Conservation (phyloP, 2,113 vertebrate genomes). For the Macaca nemestrina region DNA sequence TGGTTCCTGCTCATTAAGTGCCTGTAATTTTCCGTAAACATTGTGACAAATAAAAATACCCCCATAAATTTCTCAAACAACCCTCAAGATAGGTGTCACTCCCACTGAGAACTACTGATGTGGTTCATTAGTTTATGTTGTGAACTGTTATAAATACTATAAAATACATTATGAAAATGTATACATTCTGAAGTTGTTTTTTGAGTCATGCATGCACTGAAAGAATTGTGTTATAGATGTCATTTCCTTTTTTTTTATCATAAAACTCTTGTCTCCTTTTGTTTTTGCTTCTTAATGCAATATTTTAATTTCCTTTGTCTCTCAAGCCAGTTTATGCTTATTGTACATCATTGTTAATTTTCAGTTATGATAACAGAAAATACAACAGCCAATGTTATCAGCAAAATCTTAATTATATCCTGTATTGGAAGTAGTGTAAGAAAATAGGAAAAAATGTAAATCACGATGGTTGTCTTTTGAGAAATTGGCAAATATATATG, state of each 20-base stretch:
- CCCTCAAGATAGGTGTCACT: not conserved
- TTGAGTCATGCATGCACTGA: not conserved
- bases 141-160: not conserved
- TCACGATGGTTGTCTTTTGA: not conserved
- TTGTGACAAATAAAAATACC: not conserved
- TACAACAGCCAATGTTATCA: constrained; percentile 10
- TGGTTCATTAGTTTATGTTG: not conserved
- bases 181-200: not conserved
- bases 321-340: not conserved
- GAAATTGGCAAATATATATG: not conserved
- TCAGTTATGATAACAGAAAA: not conserved
- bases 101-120: not conserved
- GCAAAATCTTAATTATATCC: constrained; percentile 42
- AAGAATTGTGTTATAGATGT: not conserved
- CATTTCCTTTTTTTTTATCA: not conserved
- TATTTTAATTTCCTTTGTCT: constrained; percentile 27
- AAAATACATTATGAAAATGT: not conserved
- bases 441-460: not conserved
- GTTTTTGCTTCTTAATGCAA: not conserved
- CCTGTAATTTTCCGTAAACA: not conserved
- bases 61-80: not conserved
- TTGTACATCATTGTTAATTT: constrained; percentile 24
- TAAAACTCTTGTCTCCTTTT: not conserved
- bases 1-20: not conserved
- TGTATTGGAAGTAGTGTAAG: not conserved